phyloP scores from a whole-genome alignment of 2,888 invertebrate genomes.

The Chymomyza caudatula region DNA sequence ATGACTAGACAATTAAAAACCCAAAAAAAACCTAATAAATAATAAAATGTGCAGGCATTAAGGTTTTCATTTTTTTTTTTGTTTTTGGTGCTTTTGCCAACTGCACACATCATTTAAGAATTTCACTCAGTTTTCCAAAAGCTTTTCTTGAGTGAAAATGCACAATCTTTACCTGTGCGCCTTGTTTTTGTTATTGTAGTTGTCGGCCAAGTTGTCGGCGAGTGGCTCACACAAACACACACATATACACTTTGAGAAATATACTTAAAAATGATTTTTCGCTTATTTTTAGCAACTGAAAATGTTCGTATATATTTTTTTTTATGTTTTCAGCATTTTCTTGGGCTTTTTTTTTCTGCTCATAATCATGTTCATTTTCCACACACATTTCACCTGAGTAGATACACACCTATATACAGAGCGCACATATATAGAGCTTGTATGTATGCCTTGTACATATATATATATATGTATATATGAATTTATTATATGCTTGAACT shows the following conservation, averaged over 20 bases:
- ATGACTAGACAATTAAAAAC: slow-evolving; percentile 51
- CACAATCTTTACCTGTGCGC: slow-evolving; percentile 53
- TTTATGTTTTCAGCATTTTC: slow-evolving; percentile 5
- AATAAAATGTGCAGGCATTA: background rate
- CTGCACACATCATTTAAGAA: slow-evolving; percentile 23
- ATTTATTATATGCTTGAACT: slow-evolving; percentile 17
- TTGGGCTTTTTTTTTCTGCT: slow-evolving; percentile 37
- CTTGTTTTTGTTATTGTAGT: slow-evolving; percentile 6
- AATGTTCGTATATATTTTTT: slow-evolving; percentile 36
- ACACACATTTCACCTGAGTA: slow-evolving; percentile 76
- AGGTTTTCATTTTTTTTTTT: slow-evolving; percentile 1
- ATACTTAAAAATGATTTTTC: slow-evolving; percentile 61
- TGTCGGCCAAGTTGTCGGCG: slow-evolving; percentile 11
- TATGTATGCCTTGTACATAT: background rate
- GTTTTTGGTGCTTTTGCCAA: slow-evolving; percentile 6
- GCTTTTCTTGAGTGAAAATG: background rate
- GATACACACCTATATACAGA: slow-evolving; percentile 28
- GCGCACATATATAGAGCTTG: slow-evolving; percentile 30
- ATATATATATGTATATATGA: slow-evolving; percentile 13
- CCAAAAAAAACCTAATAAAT: slow-evolving; percentile 13
- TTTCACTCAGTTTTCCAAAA: slow-evolving; percentile 56
- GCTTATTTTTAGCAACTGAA: slow-evolving; percentile 72
- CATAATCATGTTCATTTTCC: slow-evolving; percentile 69
- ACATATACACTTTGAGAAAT: slow-evolving; percentile 12
- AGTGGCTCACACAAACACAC: slow-evolving; percentile 19